Evolutionary conservation across 1,140 invertebrate genomes (phyloP).

Genomic region (Neomicropteryx cornuta): DNA sequence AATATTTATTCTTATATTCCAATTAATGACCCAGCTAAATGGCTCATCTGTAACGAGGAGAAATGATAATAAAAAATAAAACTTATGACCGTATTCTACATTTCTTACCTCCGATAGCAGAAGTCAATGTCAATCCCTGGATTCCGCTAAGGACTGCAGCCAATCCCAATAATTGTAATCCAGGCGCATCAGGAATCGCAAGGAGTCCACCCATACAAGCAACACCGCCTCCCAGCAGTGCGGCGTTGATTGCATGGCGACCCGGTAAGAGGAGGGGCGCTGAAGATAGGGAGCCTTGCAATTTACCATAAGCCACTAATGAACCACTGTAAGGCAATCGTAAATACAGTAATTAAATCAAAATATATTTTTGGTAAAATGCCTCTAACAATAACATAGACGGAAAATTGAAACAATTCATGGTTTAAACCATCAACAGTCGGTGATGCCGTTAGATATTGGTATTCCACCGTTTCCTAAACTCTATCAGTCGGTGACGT

Average conservation of each 20-base stretch:
- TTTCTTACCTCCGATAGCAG: slow-evolving; percentile 78
- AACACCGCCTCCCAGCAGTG: slow-evolving; percentile 56
- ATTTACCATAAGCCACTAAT: slow-evolving; percentile 83
- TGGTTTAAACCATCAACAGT: too few relatives aligned
- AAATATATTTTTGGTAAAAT: too few relatives aligned
- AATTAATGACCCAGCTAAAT: too few relatives aligned
- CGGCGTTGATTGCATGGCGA: slow-evolving; percentile 63
- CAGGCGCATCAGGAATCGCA: slow-evolving; percentile 51
- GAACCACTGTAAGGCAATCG: slow-evolving; percentile 53
- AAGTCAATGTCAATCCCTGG: slow-evolving; percentile 80
- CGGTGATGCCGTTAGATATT: too few relatives aligned
- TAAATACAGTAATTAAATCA: too few relatives aligned
- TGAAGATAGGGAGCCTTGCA: slow-evolving; percentile 73
- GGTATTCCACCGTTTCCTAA: too few relatives aligned
- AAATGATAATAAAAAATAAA: not conserved
- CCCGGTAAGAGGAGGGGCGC: slow-evolving; percentile 74
- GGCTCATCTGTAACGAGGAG: slow-evolving; percentile 2
- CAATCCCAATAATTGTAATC: slow-evolving; percentile 51
- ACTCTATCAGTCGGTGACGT: too few relatives aligned
- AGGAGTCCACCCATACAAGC: slow-evolving; percentile 60
- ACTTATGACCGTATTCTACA: too few relatives aligned
- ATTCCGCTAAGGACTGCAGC: slow-evolving; percentile 57
- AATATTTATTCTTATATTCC: too few relatives aligned
- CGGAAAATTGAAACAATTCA: too few relatives aligned
- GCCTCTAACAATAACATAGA: too few relatives aligned